These are phyloP conservation scores for Phalacrocorax carbo DNA, from an alignment of 2,113 vertebrate species.

Conservation along the genomic window DNA sequence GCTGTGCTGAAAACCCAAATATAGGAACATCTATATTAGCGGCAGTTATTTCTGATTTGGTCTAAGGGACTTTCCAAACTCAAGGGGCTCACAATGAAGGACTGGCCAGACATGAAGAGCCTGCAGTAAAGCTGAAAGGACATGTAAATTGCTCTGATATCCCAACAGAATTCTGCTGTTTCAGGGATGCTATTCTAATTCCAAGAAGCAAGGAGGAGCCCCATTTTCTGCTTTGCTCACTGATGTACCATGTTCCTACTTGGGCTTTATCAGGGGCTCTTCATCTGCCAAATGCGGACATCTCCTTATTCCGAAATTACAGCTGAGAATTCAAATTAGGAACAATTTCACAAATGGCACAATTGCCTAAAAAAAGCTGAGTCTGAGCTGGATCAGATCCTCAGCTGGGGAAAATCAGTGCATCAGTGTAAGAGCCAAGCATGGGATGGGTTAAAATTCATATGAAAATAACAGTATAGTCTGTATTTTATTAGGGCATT, in stretches of 20 bases:
- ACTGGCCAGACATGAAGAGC: slow-evolving; percentile 62
- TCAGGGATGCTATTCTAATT: slow-evolving; percentile 52
- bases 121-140: slow-evolving; percentile 61
- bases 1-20: slow-evolving; percentile 52
- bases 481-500: slow-evolving; percentile 25
- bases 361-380: slow-evolving; percentile 30
- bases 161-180: slow-evolving; percentile 45
- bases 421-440: not conserved
- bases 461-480: not conserved
- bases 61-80: slow-evolving; percentile 60
- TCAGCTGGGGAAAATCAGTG: not conserved
- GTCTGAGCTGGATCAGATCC: not conserved
- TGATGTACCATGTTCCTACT: not conserved
- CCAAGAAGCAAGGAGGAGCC: slow-evolving; percentile 25
- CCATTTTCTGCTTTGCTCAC: slow-evolving; percentile 19
- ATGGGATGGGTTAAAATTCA: not conserved
- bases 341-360: not conserved
- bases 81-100: slow-evolving; percentile 52
- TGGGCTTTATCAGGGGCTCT: not conserved
- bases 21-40: slow-evolving; percentile 62
- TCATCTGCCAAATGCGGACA: not conserved
- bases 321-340: not conserved
- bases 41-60: slow-evolving; percentile 64
- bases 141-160: slow-evolving; percentile 60
- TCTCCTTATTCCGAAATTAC: not conserved